Evolutionary conservation across 1,140 invertebrate species (phyloP), one percentile per base, ranked within the genome.

Genomic region (Microplitis mediator): DNA sequence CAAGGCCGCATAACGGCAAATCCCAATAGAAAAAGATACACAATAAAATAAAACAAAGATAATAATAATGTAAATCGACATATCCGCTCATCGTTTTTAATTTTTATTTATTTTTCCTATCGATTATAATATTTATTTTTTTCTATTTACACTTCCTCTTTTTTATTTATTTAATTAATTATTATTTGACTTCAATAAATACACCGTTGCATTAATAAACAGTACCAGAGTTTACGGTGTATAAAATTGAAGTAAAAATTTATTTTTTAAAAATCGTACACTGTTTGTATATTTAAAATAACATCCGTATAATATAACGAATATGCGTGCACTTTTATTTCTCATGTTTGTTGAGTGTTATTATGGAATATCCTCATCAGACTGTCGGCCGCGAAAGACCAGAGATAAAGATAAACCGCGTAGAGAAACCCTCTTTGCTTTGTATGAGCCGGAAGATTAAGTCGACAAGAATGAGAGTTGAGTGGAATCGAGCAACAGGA

Each of bases 391-490:
- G 72, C 65, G 70, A 66, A 73, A 76, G 71, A 75, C 76, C 74
- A 72, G 58, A 80, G 78, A 82, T 80, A 77, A 78, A 80, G 79
- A 82, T 80, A 82, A 79, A 74, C 73, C 72, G 71, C 39, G 39
- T 45, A 45, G 39, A 39, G 39, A 23, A 23, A 63, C 74, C 35
- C 78, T 74, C 70, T 75, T 77, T 78, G 75, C 76, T 75, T 73
- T 78, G 72, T 64, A 78, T 77, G 77, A 80, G 76, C 73, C 74
- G 39, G 78, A 80, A 84, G 84, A 84, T 85, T 85, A 85, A 85
- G 82, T 76, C 72, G 77, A 63, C 63, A 77, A 74, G 80, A 80
- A 79, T 82, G 50, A 72, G 79, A 77, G 73, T 31, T 45, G 60
- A 51, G 45, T 34, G 36, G 4, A 39, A 35, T 61, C 11, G 14